A percentile compares a stretch with the other conserved stretches of the same genome.
These are phyloP conservation scores for Gnatocerus cornutus DNA, from an alignment of 2,888 invertebrate species.

Conservation along the genomic window DNA sequence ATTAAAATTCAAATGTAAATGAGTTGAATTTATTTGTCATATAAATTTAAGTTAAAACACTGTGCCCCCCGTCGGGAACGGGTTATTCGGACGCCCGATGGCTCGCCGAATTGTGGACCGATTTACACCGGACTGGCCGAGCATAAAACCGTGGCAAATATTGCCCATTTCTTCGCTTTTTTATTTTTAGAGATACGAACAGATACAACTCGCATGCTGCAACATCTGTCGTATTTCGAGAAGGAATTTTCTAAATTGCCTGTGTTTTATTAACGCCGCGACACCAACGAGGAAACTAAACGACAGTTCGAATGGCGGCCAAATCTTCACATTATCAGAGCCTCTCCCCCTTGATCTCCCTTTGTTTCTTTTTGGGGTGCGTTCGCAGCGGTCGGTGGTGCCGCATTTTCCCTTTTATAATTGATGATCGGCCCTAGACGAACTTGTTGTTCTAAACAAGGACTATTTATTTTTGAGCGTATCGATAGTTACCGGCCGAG, in stretches of 20 bases:
- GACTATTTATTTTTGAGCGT: constrained; percentile 55
- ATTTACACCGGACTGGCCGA: constrained; percentile 22
- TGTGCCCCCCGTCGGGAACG: constrained; percentile 57
- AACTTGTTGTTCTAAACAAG: constrained; percentile 54
- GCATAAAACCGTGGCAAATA: constrained; percentile 32
- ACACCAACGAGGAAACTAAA: constrained; percentile 4
- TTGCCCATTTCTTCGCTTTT: constrained; percentile 15
- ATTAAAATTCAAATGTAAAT: constrained; percentile 56
- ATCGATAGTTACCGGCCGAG: constrained; percentile 55
- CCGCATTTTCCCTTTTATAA: constrained; percentile 12
- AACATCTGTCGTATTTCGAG: constrained; percentile 24
- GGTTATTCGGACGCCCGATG: constrained; percentile 52
- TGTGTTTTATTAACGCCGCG: not conserved
- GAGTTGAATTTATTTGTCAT: constrained; percentile 59
- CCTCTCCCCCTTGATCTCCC: no score
- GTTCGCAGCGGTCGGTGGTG: constrained; percentile 1
- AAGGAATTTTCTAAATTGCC: constrained; percentile 4
- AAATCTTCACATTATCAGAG: no score
- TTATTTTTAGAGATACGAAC: not conserved
- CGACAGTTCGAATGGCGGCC: not conserved
- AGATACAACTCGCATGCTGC: constrained; percentile 7
- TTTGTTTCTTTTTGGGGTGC: no score
- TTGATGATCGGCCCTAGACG: constrained; percentile 37
- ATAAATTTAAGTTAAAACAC: constrained; percentile 61
- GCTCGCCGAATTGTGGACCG: constrained; percentile 25